Base-by-base conservation (phyloP, 2,888 invertebrate genomes). In the Philonicus albiceps region DNA sequence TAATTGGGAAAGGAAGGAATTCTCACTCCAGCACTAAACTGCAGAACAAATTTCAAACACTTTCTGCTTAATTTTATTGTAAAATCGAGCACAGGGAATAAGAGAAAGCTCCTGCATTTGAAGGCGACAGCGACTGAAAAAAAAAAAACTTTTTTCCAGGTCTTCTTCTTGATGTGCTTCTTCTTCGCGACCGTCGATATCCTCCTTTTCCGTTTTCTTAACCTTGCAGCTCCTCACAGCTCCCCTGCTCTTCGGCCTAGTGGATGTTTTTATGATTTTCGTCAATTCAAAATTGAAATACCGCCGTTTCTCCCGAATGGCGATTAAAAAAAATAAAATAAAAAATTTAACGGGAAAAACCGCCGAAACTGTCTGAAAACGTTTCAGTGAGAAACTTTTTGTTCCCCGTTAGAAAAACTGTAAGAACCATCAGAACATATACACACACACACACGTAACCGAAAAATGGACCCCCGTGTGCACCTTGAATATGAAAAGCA, bases 81-180 rank as follows among this genome's bases (percentile, higher is more conserved):
- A 78, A 78, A 78, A 49, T 78, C 49, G 49, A 43, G 78, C 27
- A 78, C 78, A 53, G 30, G 78, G 78, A 78, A 78, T 34, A 53
- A 53, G 43, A 31, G 49, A 78, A 78, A 78, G 49, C 78, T 78
- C 49, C 30, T 78, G 49, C 78, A 78, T 49, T 27, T 49, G 43
- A 49, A 37, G 78, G 64, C 64, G 64, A 64, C 64, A 27, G 27
- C 2, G 64, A 64, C 64, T 43, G 40, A 43, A 43, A 40, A 22
- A 11, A 11, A 78, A 78, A 78, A 78, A 64, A 64, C n/a, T n/a
- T 22, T 78, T 78, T 78, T 78, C 78, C 78, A 40, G 78, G 27
- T 78, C 78, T 78, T 78, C 78, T 43, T 78, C 78, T 64, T 64
- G 64, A 8, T 22, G 64, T 64, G 22, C 64, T 64, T 64, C 64